Evolutionary conservation across 2,888 invertebrate genomes (phyloP), one percentile per base, ranked within the genome.

Genomic region (Pasiphila rectangulata): DNA sequence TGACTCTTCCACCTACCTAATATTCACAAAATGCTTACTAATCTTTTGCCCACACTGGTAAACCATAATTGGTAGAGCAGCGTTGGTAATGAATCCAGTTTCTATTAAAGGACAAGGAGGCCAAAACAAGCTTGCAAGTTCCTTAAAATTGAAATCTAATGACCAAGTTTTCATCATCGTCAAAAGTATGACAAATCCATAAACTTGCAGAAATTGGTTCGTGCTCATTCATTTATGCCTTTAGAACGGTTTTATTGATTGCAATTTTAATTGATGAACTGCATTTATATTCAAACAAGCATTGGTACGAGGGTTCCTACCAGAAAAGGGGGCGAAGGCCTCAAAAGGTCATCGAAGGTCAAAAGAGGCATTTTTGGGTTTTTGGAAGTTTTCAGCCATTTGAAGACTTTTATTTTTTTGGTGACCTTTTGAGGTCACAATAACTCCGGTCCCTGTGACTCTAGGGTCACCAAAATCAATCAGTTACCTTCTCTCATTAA

Each of bases 31-130:
- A 57, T 47, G 47, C 54, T 61, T 62, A 63, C 63, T 69, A 74
- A 75, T 58, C 61, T 63, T 56, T 64, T 68, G 58, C 82, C 81
- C 78, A 83, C 84, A 69, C 79, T 65, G 57, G 41, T 50, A 58
- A 49, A 49, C 80, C 75, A 66, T 76, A 76, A 73, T 70, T 67
- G 73, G 72, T 57, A 54, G 61, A 69, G 66, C 71, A 69, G 59
- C 57, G 50, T 69, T 63, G 73, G 60, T 74, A 75, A 76, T 79
- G 71, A 79, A 71, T 63, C 70, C 63, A 71, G 72, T 68, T 70
- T 57, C 82, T 78, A 61, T 73, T 67, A 75, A 67, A 47, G 51
- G 37, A 61, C 63, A 67, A 63, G 64, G 61, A 62, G 59, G 63
- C 60, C 56, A 56, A 67, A 56, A 67, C 59, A 55, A 56, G 45